Percentiles rank a stretch among this genome's conserved stretches.
phyloP scores from a whole-genome alignment of 2,113 vertebrate species.

The Albula goreensis region DNA sequence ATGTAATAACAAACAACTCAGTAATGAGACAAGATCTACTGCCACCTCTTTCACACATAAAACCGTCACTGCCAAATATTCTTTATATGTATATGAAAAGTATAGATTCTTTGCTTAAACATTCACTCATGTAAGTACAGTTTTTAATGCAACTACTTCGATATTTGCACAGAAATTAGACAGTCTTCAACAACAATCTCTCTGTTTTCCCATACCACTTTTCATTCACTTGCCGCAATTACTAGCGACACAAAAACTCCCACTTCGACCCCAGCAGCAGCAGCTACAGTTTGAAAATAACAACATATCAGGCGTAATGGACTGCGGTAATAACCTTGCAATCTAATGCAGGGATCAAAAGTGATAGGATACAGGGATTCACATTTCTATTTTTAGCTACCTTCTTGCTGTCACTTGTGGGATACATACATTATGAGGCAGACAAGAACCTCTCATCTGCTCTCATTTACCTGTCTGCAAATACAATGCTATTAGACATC shows the following conservation, averaged over 20 bases:
- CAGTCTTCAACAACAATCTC: neutral
- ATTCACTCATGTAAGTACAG: neutral
- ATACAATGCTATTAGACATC: neutral
- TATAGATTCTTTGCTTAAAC: neutral
- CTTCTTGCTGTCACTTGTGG: constrained; percentile 3
- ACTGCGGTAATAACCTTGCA: constrained; percentile 1
- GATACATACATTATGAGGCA: neutral
- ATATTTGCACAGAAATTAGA: neutral
- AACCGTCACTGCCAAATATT: neutral
- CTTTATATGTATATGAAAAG: neutral
- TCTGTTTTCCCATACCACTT: neutral
- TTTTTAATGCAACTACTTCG: neutral
- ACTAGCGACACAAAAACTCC: neutral
- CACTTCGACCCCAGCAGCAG: neutral
- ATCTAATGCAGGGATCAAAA: constrained; percentile 1
- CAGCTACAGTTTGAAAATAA: constrained; percentile 9
- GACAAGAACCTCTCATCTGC: neutral
- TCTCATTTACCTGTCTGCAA: neutral
- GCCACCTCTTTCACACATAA: neutral
- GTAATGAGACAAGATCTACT: neutral
- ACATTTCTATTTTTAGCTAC: constrained; percentile 1
- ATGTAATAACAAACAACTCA: neutral
- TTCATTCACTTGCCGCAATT: neutral
- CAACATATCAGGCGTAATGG: constrained; percentile 1
- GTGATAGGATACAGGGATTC: constrained; percentile 1